These are phyloP conservation scores for Hoplodrina ambigua DNA, from an alignment of 2,888 invertebrate genomes.

Conservation along the genomic window DNA sequence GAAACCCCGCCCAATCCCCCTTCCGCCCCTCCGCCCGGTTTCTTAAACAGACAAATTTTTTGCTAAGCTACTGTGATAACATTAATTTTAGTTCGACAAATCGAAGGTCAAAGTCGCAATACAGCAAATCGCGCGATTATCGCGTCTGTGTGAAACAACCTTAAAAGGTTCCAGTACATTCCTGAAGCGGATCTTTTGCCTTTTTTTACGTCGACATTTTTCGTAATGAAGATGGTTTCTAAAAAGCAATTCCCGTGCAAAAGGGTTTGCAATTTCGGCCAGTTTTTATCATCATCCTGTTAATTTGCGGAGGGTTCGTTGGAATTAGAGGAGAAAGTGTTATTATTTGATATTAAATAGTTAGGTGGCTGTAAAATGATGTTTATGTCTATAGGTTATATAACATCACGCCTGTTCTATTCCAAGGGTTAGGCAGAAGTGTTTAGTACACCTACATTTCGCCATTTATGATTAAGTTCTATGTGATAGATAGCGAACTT, in stretches of 20 bases:
- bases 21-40: too few relatives aligned
- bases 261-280: constrained; percentile 61
- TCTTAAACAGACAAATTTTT: too few relatives aligned
- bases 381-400: background rate
- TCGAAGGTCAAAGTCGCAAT: background rate
- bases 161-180: constrained; percentile 42
- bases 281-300: constrained; percentile 68
- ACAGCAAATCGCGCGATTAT: background rate
- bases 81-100: too few relatives aligned
- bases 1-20: too few relatives aligned
- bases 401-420: background rate
- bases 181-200: constrained; percentile 39
- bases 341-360: constrained; percentile 62
- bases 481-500: too few relatives aligned
- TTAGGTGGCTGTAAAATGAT: constrained; percentile 21
- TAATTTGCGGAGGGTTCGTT: constrained; percentile 63
- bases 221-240: constrained; percentile 63
- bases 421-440: background rate
- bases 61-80: too few relatives aligned
- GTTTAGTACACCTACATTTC: background rate
- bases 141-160: background rate
- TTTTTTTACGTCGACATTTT: constrained; percentile 62
- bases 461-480: too few relatives aligned
- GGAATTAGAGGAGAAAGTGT: constrained; percentile 46
- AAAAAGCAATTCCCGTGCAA: constrained; percentile 64